These are phyloP conservation scores for Rutpela maculata DNA, from an alignment of 2,888 invertebrate genomes.

Conservation along the genomic window DNA sequence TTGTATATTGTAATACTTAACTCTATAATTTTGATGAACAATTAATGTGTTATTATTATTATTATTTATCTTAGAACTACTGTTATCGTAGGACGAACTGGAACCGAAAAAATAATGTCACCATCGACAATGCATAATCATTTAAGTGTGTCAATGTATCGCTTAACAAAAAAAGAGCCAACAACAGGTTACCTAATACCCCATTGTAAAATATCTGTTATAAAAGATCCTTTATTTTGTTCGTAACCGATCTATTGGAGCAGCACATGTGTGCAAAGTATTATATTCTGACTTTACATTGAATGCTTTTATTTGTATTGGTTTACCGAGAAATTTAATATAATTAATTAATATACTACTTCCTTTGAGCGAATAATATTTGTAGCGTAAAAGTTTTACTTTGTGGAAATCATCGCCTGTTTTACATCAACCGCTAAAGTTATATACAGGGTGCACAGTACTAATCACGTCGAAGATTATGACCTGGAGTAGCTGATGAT, in stretches of 20 bases:
- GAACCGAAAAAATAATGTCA: too few species aligned
- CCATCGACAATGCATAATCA: constrained; percentile 3
- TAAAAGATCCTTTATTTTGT: constrained; percentile 43
- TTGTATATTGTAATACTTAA: too few species aligned
- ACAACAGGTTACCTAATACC: constrained; percentile 31
- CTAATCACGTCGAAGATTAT: too few species aligned
- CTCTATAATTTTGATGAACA: too few species aligned
- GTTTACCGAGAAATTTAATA: constrained; percentile 38
- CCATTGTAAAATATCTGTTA: constrained; percentile 28
- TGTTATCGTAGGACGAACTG: too few species aligned
- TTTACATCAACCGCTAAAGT: neutral
- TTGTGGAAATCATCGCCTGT: neutral
- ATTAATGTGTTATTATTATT: too few species aligned
- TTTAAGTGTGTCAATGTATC: constrained; percentile 29
- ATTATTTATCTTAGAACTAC: too few species aligned
- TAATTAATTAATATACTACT: constrained; percentile 36
- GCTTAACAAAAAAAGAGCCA: constrained; percentile 7
- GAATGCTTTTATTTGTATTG: constrained; percentile 33
- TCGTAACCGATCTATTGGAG: constrained; percentile 54
- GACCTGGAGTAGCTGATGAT: too few species aligned
- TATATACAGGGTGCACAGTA: neutral
- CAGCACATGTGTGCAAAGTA: constrained; percentile 39
- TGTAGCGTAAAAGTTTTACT: neutral
- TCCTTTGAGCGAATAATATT: constrained; percentile 25
- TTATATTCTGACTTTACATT: constrained; percentile 25